Evolutionary conservation across 2,113 vertebrate species (phyloP).

Genomic region (Toxostoma redivivum): DNA sequence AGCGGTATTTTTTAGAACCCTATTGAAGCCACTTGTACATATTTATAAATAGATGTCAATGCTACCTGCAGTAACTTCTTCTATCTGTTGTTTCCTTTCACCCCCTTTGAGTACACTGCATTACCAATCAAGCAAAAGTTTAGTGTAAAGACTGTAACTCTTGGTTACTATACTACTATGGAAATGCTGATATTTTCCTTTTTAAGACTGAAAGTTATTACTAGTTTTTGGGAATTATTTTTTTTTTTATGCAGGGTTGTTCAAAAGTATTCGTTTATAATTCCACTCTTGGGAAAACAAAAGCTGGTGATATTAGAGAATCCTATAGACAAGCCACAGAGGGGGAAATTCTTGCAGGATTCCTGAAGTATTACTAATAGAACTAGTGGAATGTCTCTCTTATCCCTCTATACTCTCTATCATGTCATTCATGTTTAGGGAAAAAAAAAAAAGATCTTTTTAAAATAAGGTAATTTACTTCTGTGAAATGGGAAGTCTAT

Average conservation of each 20-base stretch:
- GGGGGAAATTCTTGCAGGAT: neutral
- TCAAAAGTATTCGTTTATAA: neutral
- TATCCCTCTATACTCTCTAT: neutral
- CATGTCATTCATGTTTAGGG: neutral
- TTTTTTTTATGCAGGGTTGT: accelerated
- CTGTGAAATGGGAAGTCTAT: neutral
- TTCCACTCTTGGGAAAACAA: neutral
- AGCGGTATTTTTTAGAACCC: neutral
- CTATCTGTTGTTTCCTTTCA: neutral
- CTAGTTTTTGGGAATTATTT: neutral
- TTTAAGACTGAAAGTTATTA: neutral
- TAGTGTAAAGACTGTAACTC: neutral
- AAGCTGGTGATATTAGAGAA: neutral
- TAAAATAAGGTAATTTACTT: neutral
- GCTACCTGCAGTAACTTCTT: neutral
- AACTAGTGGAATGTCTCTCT: neutral
- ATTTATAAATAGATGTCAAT: neutral
- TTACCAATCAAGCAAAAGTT: neutral
- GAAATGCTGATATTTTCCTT: neutral
- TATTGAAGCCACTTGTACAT: neutral
- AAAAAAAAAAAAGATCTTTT: neutral
- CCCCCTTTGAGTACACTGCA: accelerated
- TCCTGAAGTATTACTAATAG: neutral
- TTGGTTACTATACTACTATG: neutral
- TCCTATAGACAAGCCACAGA: neutral